Conservation (phyloP, 2,888 invertebrate genomes). For the Drosophila hawaiiensis region DNA sequence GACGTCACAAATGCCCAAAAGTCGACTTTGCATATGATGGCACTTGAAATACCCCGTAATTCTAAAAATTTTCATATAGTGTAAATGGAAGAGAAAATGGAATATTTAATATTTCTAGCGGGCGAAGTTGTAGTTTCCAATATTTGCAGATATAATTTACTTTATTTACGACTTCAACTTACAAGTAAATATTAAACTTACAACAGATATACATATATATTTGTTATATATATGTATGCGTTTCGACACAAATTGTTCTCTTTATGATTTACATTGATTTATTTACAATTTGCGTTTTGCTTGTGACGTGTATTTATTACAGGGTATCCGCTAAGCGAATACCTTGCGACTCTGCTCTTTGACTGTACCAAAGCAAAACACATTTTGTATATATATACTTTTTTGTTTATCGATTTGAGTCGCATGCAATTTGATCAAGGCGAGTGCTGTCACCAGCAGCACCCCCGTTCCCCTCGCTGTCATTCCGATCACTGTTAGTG, state of each 20-base stretch:
- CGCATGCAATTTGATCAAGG: slow-evolving; percentile 41
- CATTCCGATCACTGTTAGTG: background rate
- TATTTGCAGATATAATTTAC: background rate
- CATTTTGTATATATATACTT: slow-evolving; percentile 13
- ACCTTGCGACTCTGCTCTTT: background rate
- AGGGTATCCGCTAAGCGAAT: slow-evolving; percentile 18
- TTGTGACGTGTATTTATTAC: background rate
- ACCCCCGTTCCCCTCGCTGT: slow-evolving; percentile 1
- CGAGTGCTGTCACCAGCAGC: slow-evolving; percentile 15
- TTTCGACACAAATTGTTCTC: background rate
- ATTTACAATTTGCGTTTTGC: background rate
- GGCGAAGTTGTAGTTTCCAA: background rate
- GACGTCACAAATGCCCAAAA: slow-evolving; percentile 48
- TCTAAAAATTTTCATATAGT: background rate
- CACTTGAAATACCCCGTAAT: background rate
- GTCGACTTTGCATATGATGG: slow-evolving; percentile 1
- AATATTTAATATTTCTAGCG: background rate
- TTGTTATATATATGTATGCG: no score
- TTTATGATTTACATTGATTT: background rate
- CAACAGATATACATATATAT: background rate
- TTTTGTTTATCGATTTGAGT: slow-evolving; percentile 31
- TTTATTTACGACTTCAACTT: background rate
- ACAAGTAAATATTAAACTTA: background rate
- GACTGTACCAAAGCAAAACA: slow-evolving; percentile 44
- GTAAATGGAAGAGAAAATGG: background rate